Evolutionary conservation across 2,113 vertebrate genomes (phyloP).

Genomic region (Mesoclemmys tuberculata): DNA sequence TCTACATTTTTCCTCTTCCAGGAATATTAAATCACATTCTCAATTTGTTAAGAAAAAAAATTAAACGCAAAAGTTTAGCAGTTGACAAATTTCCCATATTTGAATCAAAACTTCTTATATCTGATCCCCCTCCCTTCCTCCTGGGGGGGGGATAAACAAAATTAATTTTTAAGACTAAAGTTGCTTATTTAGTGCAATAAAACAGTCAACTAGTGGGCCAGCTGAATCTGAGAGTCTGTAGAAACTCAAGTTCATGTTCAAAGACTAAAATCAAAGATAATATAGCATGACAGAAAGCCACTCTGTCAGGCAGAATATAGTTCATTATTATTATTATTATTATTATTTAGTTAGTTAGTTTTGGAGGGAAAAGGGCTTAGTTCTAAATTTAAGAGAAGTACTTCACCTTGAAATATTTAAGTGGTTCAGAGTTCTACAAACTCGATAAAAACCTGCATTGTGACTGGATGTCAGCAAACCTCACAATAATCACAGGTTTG

Average conservation of each 20-base stretch:
- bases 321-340: neutral
- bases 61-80: neutral
- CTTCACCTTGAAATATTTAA: neutral
- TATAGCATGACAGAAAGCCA: neutral
- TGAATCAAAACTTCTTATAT: neutral
- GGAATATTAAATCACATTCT: neutral
- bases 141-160: neutral
- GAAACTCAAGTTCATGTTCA: neutral
- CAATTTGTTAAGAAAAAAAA: neutral
- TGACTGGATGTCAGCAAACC: neutral
- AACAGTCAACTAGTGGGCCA: neutral
- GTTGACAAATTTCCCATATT: neutral
- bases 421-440: neutral
- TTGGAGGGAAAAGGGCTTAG: neutral
- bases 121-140: neutral
- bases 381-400: neutral
- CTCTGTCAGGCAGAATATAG: neutral
- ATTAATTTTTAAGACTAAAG: neutral
- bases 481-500: neutral
- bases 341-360: neutral
- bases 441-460: no score
- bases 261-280: neutral
- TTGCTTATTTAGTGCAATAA: neutral
- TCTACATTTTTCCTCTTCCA: neutral
- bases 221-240: neutral